phyloP scores from a whole-genome alignment of 2,888 invertebrate species.

The Drosophila longiperda region DNA sequence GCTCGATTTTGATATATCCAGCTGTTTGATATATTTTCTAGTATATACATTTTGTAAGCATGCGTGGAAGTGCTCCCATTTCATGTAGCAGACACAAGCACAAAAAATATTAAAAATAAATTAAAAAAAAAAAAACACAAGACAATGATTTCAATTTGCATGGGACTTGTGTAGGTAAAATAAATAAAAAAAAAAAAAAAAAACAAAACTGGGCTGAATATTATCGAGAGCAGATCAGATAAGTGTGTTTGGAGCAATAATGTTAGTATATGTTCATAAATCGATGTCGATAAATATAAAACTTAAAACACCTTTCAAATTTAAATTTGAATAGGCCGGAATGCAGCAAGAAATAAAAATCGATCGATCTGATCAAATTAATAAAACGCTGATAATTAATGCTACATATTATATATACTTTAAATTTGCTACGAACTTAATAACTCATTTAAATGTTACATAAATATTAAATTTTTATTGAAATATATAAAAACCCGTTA shows the following conservation, averaged over 20 bases:
- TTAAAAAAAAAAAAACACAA: constrained; percentile 6
- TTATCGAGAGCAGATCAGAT: neutral
- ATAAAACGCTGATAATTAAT: neutral
- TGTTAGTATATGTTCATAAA: neutral
- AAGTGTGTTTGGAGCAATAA: neutral
- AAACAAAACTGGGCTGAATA: constrained; percentile 10
- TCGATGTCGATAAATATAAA: neutral
- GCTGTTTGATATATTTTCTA: neutral
- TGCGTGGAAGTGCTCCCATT: no score
- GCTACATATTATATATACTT: neutral
- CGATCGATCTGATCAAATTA: neutral
- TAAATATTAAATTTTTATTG: neutral
- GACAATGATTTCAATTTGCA: constrained; percentile 48
- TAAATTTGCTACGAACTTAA: neutral
- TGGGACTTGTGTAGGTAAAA: constrained; percentile 29
- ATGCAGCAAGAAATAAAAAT: neutral
- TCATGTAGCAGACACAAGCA: no score
- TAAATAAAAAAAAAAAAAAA: neutral
- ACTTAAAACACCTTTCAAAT: neutral
- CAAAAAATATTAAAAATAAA: constrained; percentile 1
- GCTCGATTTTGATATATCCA: neutral
- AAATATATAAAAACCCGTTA: neutral
- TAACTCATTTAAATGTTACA: neutral
- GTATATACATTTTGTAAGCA: neutral
- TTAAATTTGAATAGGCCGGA: neutral